These are phyloP conservation scores for Gambelia wislizenii DNA, from an alignment of 2,797 vertebrate species.

Conservation along the genomic window DNA sequence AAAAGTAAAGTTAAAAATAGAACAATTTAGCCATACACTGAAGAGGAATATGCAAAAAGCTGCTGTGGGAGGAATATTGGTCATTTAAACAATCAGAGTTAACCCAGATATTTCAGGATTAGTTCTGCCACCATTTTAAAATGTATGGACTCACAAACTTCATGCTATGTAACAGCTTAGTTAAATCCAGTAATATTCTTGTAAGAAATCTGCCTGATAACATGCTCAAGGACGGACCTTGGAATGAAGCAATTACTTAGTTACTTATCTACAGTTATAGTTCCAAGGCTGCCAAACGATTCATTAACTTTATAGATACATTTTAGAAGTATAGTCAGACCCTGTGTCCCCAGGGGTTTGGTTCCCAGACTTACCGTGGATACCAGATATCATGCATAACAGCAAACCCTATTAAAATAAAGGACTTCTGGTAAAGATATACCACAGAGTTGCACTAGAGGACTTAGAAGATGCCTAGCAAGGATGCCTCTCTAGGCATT, in stretches of 20 bases:
- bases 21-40: conserved; percentile 43
- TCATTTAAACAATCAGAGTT: conserved; percentile 44
- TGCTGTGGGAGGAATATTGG: conserved; percentile 32
- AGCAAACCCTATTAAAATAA: no score
- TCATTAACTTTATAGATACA: background rate
- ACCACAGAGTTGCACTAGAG: no score
- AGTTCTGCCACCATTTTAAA: conserved; percentile 37
- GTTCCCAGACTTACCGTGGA: no score
- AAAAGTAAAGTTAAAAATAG: conserved; percentile 53
- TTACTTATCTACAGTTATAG: background rate
- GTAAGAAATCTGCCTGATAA: background rate
- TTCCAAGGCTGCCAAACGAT: background rate
- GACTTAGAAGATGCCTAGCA: no score
- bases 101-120: conserved; percentile 40
- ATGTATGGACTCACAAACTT: background rate
- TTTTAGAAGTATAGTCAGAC: no score
- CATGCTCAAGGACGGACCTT: background rate
- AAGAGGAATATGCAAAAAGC: conserved; percentile 40
- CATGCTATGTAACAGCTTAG: background rate
- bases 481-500: no score
- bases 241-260: background rate
- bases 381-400: no score
- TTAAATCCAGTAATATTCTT: background rate
- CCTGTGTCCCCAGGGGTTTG: no score
- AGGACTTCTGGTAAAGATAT: no score